phyloP scores from a whole-genome alignment of 2,113 vertebrate genomes.

The Tachysurus vachellii region DNA sequence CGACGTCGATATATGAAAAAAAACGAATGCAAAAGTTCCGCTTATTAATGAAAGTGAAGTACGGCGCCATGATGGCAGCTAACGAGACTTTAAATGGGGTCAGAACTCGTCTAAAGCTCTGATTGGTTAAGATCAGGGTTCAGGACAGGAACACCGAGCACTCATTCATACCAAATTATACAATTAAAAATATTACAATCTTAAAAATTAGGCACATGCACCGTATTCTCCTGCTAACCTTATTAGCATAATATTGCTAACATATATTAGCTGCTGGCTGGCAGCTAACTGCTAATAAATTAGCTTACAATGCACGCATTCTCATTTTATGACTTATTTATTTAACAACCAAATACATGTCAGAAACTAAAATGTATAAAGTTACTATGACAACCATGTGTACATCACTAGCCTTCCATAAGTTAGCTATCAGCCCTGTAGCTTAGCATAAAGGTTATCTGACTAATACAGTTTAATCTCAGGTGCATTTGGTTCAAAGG shows the following conservation, averaged over 20 bases:
- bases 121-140: not conserved
- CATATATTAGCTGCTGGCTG: not conserved
- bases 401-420: not conserved
- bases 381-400: not conserved
- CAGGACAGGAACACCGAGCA: no score
- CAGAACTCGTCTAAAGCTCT: not conserved
- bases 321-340: not conserved
- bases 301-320: not conserved
- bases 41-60: not conserved
- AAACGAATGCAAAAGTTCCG: not conserved
- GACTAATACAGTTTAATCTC: not conserved
- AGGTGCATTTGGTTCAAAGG: not conserved
- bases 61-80: not conserved
- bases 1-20: not conserved
- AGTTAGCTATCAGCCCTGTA: not conserved
- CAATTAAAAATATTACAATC: not conserved
- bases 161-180: no score
- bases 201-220: not conserved
- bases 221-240: not conserved
- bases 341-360: not conserved
- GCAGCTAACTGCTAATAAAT: not conserved
- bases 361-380: not conserved
- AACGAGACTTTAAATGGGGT: not conserved
- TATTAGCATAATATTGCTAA: not conserved
- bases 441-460: not conserved